Evolutionary conservation across 2,797 vertebrate species (phyloP).

Genomic region (Syngnathus acus): DNA sequence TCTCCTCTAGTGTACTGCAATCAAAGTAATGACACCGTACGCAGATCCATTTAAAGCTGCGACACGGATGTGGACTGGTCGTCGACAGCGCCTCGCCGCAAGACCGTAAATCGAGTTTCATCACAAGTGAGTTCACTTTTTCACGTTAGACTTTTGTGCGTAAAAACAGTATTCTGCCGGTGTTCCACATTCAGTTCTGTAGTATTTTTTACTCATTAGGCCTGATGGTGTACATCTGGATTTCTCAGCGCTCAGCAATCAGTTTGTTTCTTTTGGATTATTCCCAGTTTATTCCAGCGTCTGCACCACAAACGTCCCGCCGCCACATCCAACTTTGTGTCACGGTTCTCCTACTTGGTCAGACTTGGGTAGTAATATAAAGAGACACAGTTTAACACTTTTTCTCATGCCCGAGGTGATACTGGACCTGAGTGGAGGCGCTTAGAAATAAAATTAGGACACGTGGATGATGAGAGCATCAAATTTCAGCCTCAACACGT

Average conservation of each 20-base stretch:
- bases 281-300: constrained; percentile 49
- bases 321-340: constrained; percentile 43
- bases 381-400: neutral
- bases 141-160: neutral
- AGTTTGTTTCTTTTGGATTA: constrained; percentile 62
- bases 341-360: constrained; percentile 7
- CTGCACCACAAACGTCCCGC: constrained; percentile 62
- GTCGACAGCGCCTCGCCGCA: neutral
- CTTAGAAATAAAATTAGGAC: neutral
- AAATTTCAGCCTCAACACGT: neutral
- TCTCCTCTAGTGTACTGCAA: constrained; percentile 24
- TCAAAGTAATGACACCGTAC: neutral
- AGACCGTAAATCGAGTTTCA: neutral
- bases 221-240: constrained; percentile 39
- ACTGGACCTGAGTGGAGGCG: neutral
- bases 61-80: constrained; percentile 18
- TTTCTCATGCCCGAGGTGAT: neutral
- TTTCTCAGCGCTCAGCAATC: constrained; percentile 29
- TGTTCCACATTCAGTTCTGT: neutral
- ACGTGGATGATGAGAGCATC: neutral
- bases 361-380: neutral
- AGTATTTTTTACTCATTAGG: constrained; percentile 6
- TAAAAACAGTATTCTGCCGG: neutral
- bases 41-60: neutral
- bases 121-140: neutral